Evolutionary conservation across 92 coral and sea anemone genomes (phyloP), one percentile per base, ranked within the genome.

Genomic region (Micromussa lordhowensis): DNA sequence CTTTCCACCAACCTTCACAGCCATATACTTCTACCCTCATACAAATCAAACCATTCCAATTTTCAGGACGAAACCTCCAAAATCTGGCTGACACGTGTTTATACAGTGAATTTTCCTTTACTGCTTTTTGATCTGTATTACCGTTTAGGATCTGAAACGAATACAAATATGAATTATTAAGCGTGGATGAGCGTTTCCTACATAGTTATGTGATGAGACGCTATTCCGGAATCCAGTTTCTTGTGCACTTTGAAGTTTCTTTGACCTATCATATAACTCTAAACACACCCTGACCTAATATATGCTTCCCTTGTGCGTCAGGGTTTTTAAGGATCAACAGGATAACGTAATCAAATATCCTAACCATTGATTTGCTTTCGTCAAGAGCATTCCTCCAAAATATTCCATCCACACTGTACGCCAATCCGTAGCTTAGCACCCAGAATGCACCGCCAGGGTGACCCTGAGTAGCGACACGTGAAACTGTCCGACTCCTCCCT

Each of bases 11-110:
- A 85, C 95, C 95, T 82, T 86, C 92, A 71, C 95, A 92, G 34
- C 95, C 95, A 51, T 84, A 92, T 8, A 92, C 21, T 82, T 92
- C 95, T 8, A 92, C 87, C 71, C 95, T 86, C 95, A 90, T 86
- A 70, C 95, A 92, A 28, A 91, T 66, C 31, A 38, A 77, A 4
- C 38, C 51, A 81, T 72, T 88, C 94, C 94, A 92, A 3, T 49
- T 18, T 61, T 57, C 71, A 21, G 94, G 94, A 71, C 59, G 94
- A 85, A 92, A 92, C 80, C 83, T 88, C 44, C 85, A 74, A 79
- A 84, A 88, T 78, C 92, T 91, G n/a, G 87, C 94, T 36, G 64
- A 55, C 40, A 91, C 86, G 16, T 78, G 81, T 66, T 79, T 88
- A 29, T 79, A 82, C 32, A 92, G 78, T 57, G 26, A 49, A 6